Base-by-base conservation (phyloP, 2,888 invertebrate species). In the Tortrix viridana region DNA sequence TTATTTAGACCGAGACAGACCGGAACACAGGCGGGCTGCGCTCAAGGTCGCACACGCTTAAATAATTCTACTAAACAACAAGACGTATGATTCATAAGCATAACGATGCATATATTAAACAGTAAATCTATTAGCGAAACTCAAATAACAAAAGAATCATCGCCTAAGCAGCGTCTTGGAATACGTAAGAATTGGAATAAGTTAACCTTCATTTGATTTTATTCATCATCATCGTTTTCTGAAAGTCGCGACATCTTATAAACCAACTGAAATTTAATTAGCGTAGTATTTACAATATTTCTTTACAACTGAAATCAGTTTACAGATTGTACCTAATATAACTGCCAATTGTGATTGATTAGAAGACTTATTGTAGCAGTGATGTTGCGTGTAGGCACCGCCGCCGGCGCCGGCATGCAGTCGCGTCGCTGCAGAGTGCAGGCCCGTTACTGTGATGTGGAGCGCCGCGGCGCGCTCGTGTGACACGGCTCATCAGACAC, bases 1-100 rank as follows among this genome's bases (percentile, higher is more conserved):
- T 74, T 81, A 81, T 85, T 76, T 80, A 76, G 82, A 82, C 78
- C 82, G 82, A 82, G 81, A 82, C 83, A 75, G 81, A 79, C 81
- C 86, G 88, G 88, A 89, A 89, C 83, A 84, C 74, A 70, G 83
- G 81, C 86, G 82, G 71, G 71, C 71, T 68, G 66, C 67, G 68
- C 74, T 79, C 88, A 89, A 90, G 90, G 89, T 86, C 88, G 80
- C 72, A 76, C 76, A 80, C 79, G 73, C 78, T 79, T 81, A 66
- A 62, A 56, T 48, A 56, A 64, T 60, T 46, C 60, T 38, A 38
- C 54, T 55, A 55, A 52, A 53, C 37, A 47, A 56, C 52, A 44
- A 44, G 52, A 59, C 50, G 38, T 44, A 55, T 60, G 53, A 57
- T 58, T 58, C 63, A 58, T 43, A 63, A 58, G 50, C 48, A 58